Base-by-base conservation (phyloP, 2,113 vertebrate species). In the Mixornis gularis region DNA sequence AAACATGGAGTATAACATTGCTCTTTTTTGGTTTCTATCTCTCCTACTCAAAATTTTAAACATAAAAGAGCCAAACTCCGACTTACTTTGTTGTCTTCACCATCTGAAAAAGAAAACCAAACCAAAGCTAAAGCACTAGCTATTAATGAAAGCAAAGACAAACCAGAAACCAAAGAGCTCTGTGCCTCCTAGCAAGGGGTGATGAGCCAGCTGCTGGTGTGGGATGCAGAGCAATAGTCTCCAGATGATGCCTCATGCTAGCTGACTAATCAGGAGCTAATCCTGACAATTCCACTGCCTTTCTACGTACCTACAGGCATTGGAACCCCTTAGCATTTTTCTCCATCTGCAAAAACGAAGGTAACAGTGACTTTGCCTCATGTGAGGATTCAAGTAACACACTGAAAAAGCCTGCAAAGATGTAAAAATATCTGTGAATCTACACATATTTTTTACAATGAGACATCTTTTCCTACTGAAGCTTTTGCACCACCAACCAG, bases 1-100 rank as follows among this genome's bases (percentile, higher is more conserved):
- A 44, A 44, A 48, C 27, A 58, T 1, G 0, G 0, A 38, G 15
- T 36, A 15, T 26, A 66, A 32, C 10, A 32, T 44, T 65, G 15
- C 38, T 43, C 2, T 36, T 30, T 41, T 63, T 59, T 3, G 5
- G 46, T 22, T 32, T 55, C 13, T 15, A 77, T 16, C 30, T 29
- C 58, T 41, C 24, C 17, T 25, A 38, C 10, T 6, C 26, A 40
- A 68, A 62, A 68, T 21, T 38, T 73, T 55, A 65, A 78, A 77
- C 26, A 48, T 24, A 41, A 46, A 86, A 29, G 51, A 30, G n/a
- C 15, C 34, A 56, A 46, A 77, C 13, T 59, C 73, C 73, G n/a
- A 27, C 36, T 46, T 25, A 30, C 7, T 68, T 71, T 34, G 48
- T 36, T 49, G 34, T 56, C n/a, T 62, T 73, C 13, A 26, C 6